Conservation (phyloP, 2,888 invertebrate species). For the Platycheirus rosarum region DNA sequence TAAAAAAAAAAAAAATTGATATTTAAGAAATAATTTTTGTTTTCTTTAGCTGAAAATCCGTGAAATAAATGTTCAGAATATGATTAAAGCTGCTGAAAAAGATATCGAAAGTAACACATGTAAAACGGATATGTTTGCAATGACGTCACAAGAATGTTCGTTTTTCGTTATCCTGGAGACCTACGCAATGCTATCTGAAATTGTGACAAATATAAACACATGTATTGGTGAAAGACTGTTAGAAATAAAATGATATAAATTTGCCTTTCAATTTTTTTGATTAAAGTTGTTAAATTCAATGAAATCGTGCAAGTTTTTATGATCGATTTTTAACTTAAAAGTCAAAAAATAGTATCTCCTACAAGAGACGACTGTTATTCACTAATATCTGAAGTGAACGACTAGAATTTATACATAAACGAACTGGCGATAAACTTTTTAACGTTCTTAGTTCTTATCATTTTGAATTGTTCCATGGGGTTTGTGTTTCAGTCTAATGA, state of each 20-base stretch:
- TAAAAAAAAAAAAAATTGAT: too few relatives aligned
- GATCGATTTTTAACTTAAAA: too few relatives aligned
- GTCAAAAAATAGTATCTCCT: too few relatives aligned
- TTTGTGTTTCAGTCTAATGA: too few relatives aligned
- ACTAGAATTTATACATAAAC: too few relatives aligned
- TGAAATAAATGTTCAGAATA: constrained; percentile 44
- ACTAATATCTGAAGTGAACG: too few relatives aligned
- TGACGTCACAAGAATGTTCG: constrained; percentile 52
- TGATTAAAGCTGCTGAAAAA: constrained; percentile 33
- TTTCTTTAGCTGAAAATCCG: constrained; percentile 49
- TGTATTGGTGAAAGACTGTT: constrained; percentile 59
- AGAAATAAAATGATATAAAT: constrained; percentile 41
- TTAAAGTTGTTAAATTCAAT: too few relatives aligned
- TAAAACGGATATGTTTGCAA: constrained; percentile 38
- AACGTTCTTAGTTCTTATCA: too few relatives aligned
- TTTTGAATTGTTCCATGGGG: too few relatives aligned
- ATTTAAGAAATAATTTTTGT: background rate
- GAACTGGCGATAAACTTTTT: too few relatives aligned
- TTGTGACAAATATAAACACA: constrained; percentile 46
- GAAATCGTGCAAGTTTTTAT: too few relatives aligned
- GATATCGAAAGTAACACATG: constrained; percentile 41
- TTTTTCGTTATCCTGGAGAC: constrained; percentile 26
- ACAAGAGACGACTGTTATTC: too few relatives aligned
- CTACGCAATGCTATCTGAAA: constrained; percentile 44
- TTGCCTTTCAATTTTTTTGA: background rate